Conservation (phyloP, 2,888 invertebrate genomes). For the Drosophila neonasuta region DNA sequence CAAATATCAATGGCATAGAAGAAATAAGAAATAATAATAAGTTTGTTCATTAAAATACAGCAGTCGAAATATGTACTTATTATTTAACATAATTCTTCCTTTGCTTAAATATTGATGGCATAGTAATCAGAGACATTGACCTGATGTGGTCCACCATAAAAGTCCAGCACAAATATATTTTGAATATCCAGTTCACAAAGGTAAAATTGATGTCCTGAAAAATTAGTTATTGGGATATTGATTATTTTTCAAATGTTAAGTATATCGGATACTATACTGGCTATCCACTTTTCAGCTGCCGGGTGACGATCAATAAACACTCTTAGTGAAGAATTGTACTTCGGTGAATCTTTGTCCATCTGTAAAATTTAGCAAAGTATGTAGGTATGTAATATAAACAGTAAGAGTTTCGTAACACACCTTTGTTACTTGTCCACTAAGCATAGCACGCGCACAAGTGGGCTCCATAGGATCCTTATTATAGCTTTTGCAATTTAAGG, state of each 20-base stretch:
- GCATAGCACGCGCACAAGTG: slow-evolving; percentile 78
- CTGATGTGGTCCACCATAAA: slow-evolving; percentile 88
- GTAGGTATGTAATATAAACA: neutral
- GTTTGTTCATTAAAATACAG: too few species aligned
- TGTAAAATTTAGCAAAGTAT: slow-evolving; percentile 28
- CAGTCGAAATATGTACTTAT: neutral
- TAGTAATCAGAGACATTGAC: slow-evolving; percentile 65
- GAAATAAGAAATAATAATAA: too few species aligned
- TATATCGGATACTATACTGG: neutral
- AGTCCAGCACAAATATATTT: slow-evolving; percentile 89
- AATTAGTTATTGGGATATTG: neutral
- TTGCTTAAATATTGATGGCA: slow-evolving; percentile 39
- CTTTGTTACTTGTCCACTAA: slow-evolving; percentile 78
- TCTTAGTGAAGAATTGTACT: slow-evolving; percentile 65
- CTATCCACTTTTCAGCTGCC: slow-evolving; percentile 75
- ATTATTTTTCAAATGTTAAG: neutral
- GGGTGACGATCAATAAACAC: slow-evolving; percentile 79
- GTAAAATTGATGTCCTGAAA: slow-evolving; percentile 89
- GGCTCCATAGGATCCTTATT: slow-evolving; percentile 82
- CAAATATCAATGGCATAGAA: slow-evolving; percentile 55
- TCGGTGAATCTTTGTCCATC: slow-evolving; percentile 51
- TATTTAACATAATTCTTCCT: neutral
- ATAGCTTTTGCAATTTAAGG: slow-evolving; percentile 70
- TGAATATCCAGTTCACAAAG: slow-evolving; percentile 89
- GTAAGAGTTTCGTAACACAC: slow-evolving; percentile 43